A percentile compares a stretch with the other conserved stretches of the same genome.
These are phyloP conservation scores for Poeciliopsis presidionis DNA, from an alignment of 2,797 vertebrate genomes.

Conservation along the genomic window DNA sequence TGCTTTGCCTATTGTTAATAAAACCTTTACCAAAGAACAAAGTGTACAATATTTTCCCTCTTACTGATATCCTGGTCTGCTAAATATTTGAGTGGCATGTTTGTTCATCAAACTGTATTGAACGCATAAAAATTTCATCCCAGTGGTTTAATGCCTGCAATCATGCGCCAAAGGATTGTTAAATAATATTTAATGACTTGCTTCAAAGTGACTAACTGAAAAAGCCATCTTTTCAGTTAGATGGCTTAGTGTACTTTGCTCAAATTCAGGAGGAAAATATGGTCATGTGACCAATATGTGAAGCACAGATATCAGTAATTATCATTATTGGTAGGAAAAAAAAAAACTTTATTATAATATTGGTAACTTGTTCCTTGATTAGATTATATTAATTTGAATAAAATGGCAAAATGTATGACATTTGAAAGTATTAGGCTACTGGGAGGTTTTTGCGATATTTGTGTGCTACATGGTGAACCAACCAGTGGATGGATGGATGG, in stretches of 20 bases:
- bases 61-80: background rate
- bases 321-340: no score
- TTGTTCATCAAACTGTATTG: slow-evolving; percentile 1
- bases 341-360: background rate
- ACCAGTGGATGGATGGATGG: no score
- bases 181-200: background rate
- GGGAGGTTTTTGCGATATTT: background rate
- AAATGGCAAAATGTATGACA: background rate
- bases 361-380: background rate
- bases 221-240: background rate
- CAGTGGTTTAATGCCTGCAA: background rate
- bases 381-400: background rate
- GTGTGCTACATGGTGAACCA: background rate
- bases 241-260: background rate
- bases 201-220: background rate
- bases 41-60: slow-evolving; percentile 7
- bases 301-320: background rate
- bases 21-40: slow-evolving; percentile 38
- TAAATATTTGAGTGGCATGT: background rate
- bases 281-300: background rate
- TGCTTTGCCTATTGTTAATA: slow-evolving; percentile 28
- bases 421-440: background rate
- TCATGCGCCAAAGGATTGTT: background rate
- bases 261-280: background rate
- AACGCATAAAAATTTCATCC: background rate